phyloP scores from a whole-genome alignment of 2,888 invertebrate genomes.

The Eilema griseolum region DNA sequence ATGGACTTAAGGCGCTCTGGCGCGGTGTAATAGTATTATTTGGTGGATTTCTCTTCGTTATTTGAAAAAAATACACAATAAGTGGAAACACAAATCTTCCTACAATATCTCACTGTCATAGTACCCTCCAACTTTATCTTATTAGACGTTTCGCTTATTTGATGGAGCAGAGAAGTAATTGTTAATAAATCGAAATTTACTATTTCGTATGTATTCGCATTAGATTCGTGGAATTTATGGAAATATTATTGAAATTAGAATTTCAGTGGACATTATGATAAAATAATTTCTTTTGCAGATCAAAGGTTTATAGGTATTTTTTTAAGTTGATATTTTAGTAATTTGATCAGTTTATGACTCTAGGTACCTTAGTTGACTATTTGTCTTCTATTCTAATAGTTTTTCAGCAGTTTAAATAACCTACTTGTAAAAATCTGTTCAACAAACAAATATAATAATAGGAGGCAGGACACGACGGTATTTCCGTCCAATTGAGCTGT shows the following conservation, averaged over 20 bases:
- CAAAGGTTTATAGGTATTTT: background rate
- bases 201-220: background rate
- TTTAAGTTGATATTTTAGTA: background rate
- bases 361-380: too few relatives aligned
- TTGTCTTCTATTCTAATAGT: too few relatives aligned
- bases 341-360: too few relatives aligned
- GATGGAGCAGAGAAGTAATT: background rate
- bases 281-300: too few relatives aligned
- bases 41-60: slow-evolving; percentile 4
- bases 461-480: too few relatives aligned
- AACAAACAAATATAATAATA: too few relatives aligned
- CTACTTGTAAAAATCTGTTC: too few relatives aligned
- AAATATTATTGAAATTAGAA: background rate
- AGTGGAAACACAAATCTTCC: background rate
- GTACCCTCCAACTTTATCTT: background rate
- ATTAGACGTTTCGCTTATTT: slow-evolving; percentile 1
- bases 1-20: background rate
- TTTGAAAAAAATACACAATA: background rate
- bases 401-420: too few relatives aligned
- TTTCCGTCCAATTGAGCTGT: too few relatives aligned
- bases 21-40: background rate
- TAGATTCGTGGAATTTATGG: background rate
- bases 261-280: background rate
- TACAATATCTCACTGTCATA: background rate
- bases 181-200: background rate